Base-by-base conservation (phyloP, 2,797 vertebrate genomes). In the Acanthurus lineatus region DNA sequence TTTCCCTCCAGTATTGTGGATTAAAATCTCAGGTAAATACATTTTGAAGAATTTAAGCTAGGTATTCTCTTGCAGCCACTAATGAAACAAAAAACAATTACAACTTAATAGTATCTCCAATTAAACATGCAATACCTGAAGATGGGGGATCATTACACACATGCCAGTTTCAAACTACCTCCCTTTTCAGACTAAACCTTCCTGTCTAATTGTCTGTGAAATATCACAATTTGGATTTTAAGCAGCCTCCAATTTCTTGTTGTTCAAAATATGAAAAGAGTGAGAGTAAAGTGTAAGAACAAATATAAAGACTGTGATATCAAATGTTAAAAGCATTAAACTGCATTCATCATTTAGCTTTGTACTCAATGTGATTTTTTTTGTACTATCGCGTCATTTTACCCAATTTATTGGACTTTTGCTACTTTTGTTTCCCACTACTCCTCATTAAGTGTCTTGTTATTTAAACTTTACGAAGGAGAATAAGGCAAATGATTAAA, bases 401-500 rank as follows among this genome's bases (percentile, higher is more conserved):
- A 32, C 28, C 28, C 28, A 32, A 32, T 32, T 32, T 32, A 32
- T 32, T 32, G 28, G 28, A 32, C 28, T 32, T 32, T 32, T 32
- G 5, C 28, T 32, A 4, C 28, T 32, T 32, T 25, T 25, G 25
- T 25, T 25, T 32, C 3, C 28, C 28, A 32, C 28, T 32, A 32
- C 28, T 32, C 28, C 28, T 32, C 28, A 32, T 32, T 32, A 32
- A 32, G 28, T 32, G 28, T 32, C 28, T 32, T 38, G 11, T 56
- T 73, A 66, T 71, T 79, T 77, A 35, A 68, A 56, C n/a, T 45
- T 82, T 6, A 76, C 51, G 56, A 32, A 11, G 6, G 52, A 53
- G 54, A 73, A 69, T 59, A 69, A 69, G 40, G 57, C 42, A 35
- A 73, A 28, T 62, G 40, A 45, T 32, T 32, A 32, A 19, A 66